Conservation (phyloP, 1,140 invertebrate species). For the Diachasmimorpha longicaudata region DNA sequence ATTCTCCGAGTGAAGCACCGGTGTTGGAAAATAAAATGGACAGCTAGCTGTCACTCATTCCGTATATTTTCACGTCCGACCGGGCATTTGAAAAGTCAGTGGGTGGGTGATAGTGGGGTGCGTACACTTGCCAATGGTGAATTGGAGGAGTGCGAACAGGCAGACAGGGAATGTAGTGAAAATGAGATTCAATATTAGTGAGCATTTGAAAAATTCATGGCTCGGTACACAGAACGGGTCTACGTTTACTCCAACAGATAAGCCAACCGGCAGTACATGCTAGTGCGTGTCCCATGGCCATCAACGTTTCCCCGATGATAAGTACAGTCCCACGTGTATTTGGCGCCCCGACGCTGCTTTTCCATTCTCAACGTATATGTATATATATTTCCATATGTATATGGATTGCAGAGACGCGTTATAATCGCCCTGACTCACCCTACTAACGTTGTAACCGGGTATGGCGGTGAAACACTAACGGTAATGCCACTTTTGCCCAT, state of each 20-base stretch:
- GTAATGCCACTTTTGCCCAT: neutral
- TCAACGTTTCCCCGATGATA: constrained; percentile 5
- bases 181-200: constrained; percentile 5
- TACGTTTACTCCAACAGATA: neutral
- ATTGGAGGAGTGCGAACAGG: neutral
- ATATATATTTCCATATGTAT: neutral
- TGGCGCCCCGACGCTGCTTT: neutral
- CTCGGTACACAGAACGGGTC: neutral
- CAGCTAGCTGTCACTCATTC: neutral
- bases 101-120: neutral
- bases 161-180: neutral
- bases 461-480: neutral
- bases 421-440: constrained; percentile 1
- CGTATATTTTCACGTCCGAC: neutral
- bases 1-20: neutral
- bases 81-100: neutral
- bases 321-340: constrained; percentile 8
- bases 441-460: neutral
- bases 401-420: neutral
- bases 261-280: neutral
- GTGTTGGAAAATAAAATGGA: neutral
- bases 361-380: neutral
- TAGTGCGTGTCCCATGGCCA: constrained; percentile 1
- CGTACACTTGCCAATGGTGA: neutral
- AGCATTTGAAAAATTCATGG: constrained; percentile 8